These are phyloP conservation scores for Bombus picipes DNA, from an alignment of 1,140 invertebrate genomes.

Conservation along the genomic window DNA sequence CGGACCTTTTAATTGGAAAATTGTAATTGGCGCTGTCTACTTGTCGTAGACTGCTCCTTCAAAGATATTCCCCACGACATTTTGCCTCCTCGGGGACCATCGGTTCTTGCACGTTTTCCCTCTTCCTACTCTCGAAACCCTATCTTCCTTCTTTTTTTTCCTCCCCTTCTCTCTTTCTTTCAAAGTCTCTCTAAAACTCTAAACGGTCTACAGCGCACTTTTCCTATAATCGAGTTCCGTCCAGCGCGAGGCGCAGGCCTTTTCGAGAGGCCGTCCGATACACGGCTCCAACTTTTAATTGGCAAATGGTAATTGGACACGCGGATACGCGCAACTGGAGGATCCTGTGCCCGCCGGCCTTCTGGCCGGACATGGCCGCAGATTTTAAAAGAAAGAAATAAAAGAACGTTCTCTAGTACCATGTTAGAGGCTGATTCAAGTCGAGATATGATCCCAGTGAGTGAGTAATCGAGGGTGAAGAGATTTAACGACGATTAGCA, in stretches of 20 bases:
- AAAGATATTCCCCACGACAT: slow-evolving; percentile 53
- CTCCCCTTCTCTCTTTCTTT: background rate
- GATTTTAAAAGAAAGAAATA: slow-evolving; percentile 14
- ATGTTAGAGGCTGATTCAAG: too few species aligned
- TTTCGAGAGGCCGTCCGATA: slow-evolving; percentile 50
- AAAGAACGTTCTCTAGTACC: background rate
- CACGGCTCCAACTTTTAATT: slow-evolving; percentile 68
- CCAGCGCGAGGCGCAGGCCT: slow-evolving; percentile 17
- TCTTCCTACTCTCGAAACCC: slow-evolving; percentile 17
- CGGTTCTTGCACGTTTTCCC: slow-evolving; percentile 28
- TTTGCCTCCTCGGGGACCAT: slow-evolving; percentile 40
- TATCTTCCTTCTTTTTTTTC: background rate
- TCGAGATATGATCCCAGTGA: too few species aligned
- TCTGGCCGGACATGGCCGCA: background rate
- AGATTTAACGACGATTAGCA: too few species aligned
- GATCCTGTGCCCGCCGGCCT: background rate
- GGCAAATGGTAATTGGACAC: slow-evolving; percentile 68
- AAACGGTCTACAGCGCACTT: slow-evolving; percentile 46
- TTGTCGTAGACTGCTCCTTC: slow-evolving; percentile 41
- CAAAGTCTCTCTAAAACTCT: slow-evolving; percentile 33
- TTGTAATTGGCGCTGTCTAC: slow-evolving; percentile 71
- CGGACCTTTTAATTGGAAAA: slow-evolving; percentile 74
- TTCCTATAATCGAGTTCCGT: slow-evolving; percentile 57
- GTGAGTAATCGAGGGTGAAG: too few species aligned
- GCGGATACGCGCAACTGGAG: slow-evolving; percentile 50